Evolutionary conservation across 2,888 invertebrate genomes (phyloP), one percentile per base, ranked within the genome.

Genomic region (Siphlonurus alternatus): DNA sequence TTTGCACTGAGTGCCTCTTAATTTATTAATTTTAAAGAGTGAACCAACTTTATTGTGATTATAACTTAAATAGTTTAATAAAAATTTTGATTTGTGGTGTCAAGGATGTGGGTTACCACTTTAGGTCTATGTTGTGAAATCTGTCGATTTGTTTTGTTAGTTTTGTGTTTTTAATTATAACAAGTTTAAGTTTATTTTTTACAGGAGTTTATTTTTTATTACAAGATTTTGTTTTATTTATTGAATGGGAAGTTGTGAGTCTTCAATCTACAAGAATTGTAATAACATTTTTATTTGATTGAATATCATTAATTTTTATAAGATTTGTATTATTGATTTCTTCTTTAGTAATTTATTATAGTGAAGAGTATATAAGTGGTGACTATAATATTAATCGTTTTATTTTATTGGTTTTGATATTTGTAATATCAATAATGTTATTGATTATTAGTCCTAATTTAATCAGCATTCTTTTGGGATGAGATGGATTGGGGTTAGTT

Each of bases 401-500:
- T 83, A 80, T 83, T 78, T 74, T 80, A 71, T 77, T 85, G 74
- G 79, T 86, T 64, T 74, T 83, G 71, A 75, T 84, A 74, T 85
- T 87, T 83, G 80, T 86, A 65, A 71, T 81, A 68, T 85, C 84
- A 2, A 86, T 86, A 77, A 77, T 83, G 71, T 76, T 84, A 72
- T 78, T 86, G 76, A 83, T 86, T 81, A 78, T 84, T 77, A 81
- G 82, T 0, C 84, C 83, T 67, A 85, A 84, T 80, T 77, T 86
- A 76, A 77, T 86, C 77, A 81, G 81, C 74, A 82, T 87, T 80
- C 79, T 87, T 74, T 78, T 87, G 73, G 85, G 86, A 0, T 87
- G 86, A 67, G 86, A 87, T 82, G 86, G 87, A 0, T 79, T 88
- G 74, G 87, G 87, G 0, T 77, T 88, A 73, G 76, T 81, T 71